Evolutionary conservation across 2,797 vertebrate species (phyloP), one percentile per base, ranked within the genome.

Genomic region (Melanotaenia parkinsoni): DNA sequence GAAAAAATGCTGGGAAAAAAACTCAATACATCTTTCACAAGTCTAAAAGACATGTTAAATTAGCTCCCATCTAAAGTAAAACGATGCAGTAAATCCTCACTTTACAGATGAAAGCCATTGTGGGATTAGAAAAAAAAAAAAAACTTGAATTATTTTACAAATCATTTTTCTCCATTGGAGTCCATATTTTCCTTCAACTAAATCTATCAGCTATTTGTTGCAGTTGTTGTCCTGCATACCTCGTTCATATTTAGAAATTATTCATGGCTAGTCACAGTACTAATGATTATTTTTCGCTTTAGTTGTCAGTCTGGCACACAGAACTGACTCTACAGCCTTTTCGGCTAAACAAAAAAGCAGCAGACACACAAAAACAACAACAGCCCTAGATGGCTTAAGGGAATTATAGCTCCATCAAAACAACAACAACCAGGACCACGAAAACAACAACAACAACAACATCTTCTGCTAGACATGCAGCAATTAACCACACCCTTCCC

Each of bases 381-480:
- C 81, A 76, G 70, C 80, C 80, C 38, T 12, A 54, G 50, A 70
- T 56, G 83, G 61, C 90, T 77, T 33, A 16, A 54, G 90, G 90
- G 87, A 90, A 85, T 87, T 81, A 81, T 37, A 86, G 28, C 73
- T 83, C 76, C 79, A 76, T 73, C 84, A 86, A 87, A 91, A 92
- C 87, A 92, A 89, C 88, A 91, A 86, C 89, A 69, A 83, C 77
- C 67, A 77, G 64, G 16, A 57, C 77, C 59, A 81, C 50, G 70
- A 88, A 81, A 91, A 90, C 89, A 92, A 87, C 79, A 85, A 83
- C 79, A 85, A 83, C 83, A 82, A 79, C 91, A 90, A 80, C 90
- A 82, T 86, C 91, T 84, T 88, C 87, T 84, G 82, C 81, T 67
- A 74, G 78, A 84, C 85, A 87, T 51, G 83, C 80, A 89, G 90